phyloP scores from a whole-genome alignment of 2,113 vertebrate genomes.

The Porphyrio hochstetteri region DNA sequence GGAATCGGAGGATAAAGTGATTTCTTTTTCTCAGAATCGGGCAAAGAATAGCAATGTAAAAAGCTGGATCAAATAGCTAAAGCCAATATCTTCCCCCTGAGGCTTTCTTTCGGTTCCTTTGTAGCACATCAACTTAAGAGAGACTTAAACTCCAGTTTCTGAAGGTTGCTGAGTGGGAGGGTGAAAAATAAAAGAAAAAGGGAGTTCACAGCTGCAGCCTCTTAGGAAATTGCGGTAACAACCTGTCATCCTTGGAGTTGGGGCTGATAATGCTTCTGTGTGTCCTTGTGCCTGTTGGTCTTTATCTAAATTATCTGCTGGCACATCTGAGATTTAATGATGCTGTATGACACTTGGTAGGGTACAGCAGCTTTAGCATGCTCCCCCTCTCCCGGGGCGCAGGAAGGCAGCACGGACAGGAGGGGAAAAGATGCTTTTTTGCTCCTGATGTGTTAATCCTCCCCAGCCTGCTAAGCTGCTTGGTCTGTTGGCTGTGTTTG shows the following conservation, averaged over 20 bases:
- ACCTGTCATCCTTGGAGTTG: not conserved
- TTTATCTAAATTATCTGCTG: conserved; percentile 18
- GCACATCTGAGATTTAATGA: not conserved
- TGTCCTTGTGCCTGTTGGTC: not conserved
- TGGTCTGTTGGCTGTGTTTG: not conserved
- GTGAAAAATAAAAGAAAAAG: not conserved
- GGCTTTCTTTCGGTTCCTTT: conserved; percentile 16
- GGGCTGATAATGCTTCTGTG: not conserved
- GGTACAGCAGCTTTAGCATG: rapidly evolving
- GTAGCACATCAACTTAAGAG: conserved; percentile 38
- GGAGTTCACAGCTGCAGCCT: not conserved
- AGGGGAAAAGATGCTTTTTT: not conserved
- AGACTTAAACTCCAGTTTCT: not conserved
- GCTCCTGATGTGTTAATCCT: not conserved
- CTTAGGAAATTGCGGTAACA: conserved; percentile 14
- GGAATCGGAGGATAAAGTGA: not conserved
- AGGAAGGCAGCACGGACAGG: not conserved
- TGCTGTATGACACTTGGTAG: not conserved
- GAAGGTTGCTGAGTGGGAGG: not conserved
- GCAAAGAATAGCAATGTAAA: not conserved
- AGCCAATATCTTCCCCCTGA: conserved; percentile 19
- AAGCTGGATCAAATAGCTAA: conserved; percentile 45
- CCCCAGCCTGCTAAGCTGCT: not conserved
- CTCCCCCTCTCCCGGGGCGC: not conserved
- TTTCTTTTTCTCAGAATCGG: conserved; percentile 1